phyloP scores from a whole-genome alignment of 2,113 vertebrate species.

The Silurus meridionalis region DNA sequence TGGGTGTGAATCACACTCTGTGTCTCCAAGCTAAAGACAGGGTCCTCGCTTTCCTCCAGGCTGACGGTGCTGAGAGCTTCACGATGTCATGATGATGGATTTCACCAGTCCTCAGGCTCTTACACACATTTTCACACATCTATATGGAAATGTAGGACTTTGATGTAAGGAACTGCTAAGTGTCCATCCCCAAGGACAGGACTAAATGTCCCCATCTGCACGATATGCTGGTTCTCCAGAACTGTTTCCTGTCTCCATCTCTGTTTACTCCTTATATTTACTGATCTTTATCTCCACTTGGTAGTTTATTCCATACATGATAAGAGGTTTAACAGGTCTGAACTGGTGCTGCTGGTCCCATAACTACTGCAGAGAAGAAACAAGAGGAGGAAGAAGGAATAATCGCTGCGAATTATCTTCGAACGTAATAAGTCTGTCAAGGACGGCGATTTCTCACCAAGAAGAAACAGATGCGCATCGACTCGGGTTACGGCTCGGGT shows the following conservation, averaged over 20 bases:
- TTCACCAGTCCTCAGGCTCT: not conserved
- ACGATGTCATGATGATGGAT: not conserved
- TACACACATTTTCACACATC: not conserved
- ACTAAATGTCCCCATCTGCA: conserved; percentile 7
- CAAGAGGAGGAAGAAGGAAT: not conserved
- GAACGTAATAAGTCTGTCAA: conserved; percentile 31
- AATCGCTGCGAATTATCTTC: conserved; percentile 39
- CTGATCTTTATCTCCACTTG: conserved; percentile 12
- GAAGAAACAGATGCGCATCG: not conserved
- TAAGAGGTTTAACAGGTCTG: not conserved
- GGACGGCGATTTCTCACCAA: conserved; percentile 29
- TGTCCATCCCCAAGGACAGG: not conserved
- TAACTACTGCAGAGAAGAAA: not conserved
- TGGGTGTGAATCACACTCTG: not conserved
- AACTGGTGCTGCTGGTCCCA: not conserved
- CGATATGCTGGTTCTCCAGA: not conserved
- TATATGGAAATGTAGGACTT: not conserved
- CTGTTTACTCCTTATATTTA: not conserved
- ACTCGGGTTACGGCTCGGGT: not conserved
- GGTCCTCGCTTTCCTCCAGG: not conserved
- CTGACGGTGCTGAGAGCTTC: not conserved
- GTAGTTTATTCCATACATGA: not conserved
- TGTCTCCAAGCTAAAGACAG: not conserved
- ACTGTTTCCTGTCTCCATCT: conserved; percentile 10
- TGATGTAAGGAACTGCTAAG: not conserved